Percentiles rank a stretch among this genome's conserved stretches.
Conservation (phyloP, 1,140 invertebrate species). For the Harpegnathos saltator region DNA sequence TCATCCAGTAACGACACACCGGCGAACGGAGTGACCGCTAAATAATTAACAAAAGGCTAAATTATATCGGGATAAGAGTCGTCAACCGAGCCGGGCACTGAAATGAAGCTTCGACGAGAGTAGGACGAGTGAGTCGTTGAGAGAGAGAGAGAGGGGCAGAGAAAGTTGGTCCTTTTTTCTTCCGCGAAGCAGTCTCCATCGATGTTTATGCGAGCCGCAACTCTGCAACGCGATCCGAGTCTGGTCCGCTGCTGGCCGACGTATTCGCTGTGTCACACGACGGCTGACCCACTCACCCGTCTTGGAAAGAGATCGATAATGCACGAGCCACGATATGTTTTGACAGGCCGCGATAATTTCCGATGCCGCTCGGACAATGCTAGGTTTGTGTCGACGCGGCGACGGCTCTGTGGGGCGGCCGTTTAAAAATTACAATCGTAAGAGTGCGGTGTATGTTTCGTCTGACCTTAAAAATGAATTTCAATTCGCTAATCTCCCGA, state of each 20-base stretch:
- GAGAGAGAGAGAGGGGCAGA: no score
- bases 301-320: conserved; percentile 68
- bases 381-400: conserved; percentile 48
- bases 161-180: no score
- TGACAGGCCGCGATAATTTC: conserved; percentile 74
- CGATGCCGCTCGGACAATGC: conserved; percentile 55
- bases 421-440: conserved; percentile 6
- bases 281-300: conserved; percentile 49
- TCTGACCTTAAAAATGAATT: conserved; percentile 17
- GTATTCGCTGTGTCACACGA: conserved; percentile 53
- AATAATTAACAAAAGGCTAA: no score
- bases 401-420: not conserved
- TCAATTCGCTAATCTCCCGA: not conserved
- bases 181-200: conserved; percentile 15
- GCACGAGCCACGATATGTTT: conserved; percentile 61
- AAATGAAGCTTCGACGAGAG: no score
- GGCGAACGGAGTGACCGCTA: no score
- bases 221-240: conserved; percentile 41
- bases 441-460: not conserved
- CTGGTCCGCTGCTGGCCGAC: conserved; percentile 26
- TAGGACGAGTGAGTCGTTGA: no score
- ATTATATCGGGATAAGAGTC: no score
- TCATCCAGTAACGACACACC: no score
- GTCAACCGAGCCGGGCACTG: no score
- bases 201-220: conserved; percentile 6